Evolutionary conservation across 2,113 vertebrate genomes (phyloP), one percentile per base, ranked within the genome.

Genomic region (Cryptomyrus ogoouensis): DNA sequence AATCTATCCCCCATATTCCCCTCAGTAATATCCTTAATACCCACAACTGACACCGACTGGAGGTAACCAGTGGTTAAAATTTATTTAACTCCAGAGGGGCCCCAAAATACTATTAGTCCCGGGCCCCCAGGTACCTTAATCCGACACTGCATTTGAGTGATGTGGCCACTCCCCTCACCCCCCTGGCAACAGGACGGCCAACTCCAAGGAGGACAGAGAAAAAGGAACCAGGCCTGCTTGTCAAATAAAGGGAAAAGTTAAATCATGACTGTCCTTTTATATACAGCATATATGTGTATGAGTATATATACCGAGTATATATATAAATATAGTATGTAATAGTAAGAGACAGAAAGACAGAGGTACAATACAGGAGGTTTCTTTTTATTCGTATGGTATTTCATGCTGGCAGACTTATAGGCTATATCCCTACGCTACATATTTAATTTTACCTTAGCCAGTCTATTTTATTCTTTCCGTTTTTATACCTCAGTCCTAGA

Each of bases 41-140:
- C 74, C 74, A 80, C 74, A 80, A 80, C 74, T 39, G 74, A 42
- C 74, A 42, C 35, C 6, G 35, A 80, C 31, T 80, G 74, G 35
- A 80, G 74, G 74, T 80, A 80, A 80, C 74, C 74, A 80, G 74
- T 80, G 74, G 74, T 80, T 80, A 80, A 80, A 80, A 80, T 80
- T 39, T 80, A 80, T 80, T 80, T 80, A 80, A 80, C 74, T 80
- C 74, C 74, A 80, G 74, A 42, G 74, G 74, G 74, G 74, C 74
- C 74, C 74, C 74, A 80, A 80, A 80, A 80, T 80, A 42, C 74
- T 80, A 80, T 80, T 80, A 80, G 74, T 80, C 74, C 35, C 74
- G 74, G 74, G 74, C 74, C 74, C 74, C 74, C 74, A 19, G 74
- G 74, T 80, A 19, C 74, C 35, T 39, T 42, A 80, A 80, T 80